Evolutionary conservation across 2,797 vertebrate genomes (phyloP).

Genomic region (Pteronotus mesoamericanus): DNA sequence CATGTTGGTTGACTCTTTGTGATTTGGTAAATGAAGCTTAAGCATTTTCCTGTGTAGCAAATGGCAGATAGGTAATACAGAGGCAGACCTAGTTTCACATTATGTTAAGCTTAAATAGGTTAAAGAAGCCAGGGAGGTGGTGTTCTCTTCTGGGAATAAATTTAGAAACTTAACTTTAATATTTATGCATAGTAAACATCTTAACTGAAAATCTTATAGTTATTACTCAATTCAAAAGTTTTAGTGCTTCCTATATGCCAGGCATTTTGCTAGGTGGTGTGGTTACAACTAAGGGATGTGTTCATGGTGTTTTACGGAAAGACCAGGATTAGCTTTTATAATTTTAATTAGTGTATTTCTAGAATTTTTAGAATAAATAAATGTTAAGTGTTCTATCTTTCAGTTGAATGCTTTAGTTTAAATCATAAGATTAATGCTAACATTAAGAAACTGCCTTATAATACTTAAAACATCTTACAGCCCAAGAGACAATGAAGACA

Average conservation of each 20-base stretch:
- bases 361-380: constrained; percentile 15
- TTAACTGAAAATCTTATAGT: not conserved
- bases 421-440: constrained; percentile 39
- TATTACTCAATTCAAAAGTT: not conserved
- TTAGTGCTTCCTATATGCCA: not conserved
- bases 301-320: not conserved
- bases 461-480: constrained; percentile 76
- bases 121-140: not conserved
- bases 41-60: not conserved
- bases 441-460: constrained; percentile 38
- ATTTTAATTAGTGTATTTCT: constrained; percentile 50
- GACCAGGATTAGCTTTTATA: constrained; percentile 2
- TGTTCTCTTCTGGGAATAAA: not conserved
- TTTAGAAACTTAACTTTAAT: constrained; percentile 4
- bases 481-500: constrained; percentile 55
- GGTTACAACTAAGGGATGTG: not conserved
- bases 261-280: not conserved
- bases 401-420: constrained; percentile 37
- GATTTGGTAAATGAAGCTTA: constrained; percentile 12
- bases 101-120: not conserved
- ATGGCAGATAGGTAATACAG: not conserved
- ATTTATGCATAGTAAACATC: not conserved
- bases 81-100: not conserved
- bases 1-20: not conserved
- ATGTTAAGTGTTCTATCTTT: not conserved